A percentile compares a stretch with the other conserved stretches of the same genome.
phyloP scores from a whole-genome alignment of 2,888 invertebrate genomes.

The Tipula lateralis region DNA sequence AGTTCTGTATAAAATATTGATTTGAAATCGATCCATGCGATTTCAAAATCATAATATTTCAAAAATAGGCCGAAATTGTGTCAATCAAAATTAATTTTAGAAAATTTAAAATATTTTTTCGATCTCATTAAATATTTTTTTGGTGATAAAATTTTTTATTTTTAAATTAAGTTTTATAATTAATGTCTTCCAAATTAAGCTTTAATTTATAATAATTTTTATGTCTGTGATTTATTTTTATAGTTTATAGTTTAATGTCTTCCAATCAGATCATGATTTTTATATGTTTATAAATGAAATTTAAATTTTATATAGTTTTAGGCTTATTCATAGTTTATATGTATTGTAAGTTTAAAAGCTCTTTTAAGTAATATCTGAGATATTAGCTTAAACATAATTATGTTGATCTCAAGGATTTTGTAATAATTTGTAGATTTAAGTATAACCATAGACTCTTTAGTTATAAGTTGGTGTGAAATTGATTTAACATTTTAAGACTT shows the following conservation, averaged over 20 bases:
- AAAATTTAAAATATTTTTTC: not conserved
- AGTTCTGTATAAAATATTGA: not conserved
- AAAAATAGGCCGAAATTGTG: slow-evolving; percentile 24
- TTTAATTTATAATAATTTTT: not conserved
- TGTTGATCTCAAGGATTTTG: not conserved
- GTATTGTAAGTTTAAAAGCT: not conserved
- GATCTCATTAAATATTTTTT: slow-evolving; percentile 2
- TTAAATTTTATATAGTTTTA: not conserved
- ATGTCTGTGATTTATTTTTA: not conserved
- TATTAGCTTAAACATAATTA: slow-evolving; percentile 7
- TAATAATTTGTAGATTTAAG: not conserved
- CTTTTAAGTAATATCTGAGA: slow-evolving; percentile 29
- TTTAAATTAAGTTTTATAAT: not conserved
- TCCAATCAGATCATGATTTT: not conserved
- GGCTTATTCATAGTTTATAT: not conserved
- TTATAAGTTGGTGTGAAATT: not conserved
- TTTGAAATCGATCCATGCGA: not conserved
- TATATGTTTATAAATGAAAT: not conserved
- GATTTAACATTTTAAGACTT: not conserved
- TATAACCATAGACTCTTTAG: not conserved
- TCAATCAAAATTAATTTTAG: slow-evolving; percentile 26
- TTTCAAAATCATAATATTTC: not conserved
- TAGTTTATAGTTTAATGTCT: not conserved
- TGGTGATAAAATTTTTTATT: not conserved
- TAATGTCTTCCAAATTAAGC: slow-evolving; percentile 20